Percentiles rank a stretch among this genome's conserved stretches.
Evolutionary conservation across 2,888 invertebrate genomes (phyloP).

Genomic region (Gortyna flavago): DNA sequence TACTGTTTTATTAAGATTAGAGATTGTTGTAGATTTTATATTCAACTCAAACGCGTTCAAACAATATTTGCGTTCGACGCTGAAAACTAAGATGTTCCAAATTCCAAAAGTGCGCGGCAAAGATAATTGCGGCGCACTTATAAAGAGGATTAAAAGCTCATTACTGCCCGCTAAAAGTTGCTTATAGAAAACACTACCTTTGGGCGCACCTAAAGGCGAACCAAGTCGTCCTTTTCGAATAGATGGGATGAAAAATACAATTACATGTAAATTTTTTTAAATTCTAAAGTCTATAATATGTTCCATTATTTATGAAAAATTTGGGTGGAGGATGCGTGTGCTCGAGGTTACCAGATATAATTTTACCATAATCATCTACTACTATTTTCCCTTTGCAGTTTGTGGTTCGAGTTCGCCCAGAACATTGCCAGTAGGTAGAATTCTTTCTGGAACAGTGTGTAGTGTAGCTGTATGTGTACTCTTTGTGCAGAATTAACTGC

Average conservation of each 20-base stretch:
- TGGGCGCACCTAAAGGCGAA: too few species aligned
- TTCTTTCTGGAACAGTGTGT: neutral
- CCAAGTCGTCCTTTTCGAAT: too few species aligned
- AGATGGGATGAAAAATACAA: neutral
- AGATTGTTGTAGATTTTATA: too few species aligned
- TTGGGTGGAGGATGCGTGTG: neutral
- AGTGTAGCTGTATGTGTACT: neutral
- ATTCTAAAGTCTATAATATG: neutral
- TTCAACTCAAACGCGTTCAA: too few species aligned
- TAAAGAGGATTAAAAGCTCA: too few species aligned
- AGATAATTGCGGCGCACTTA: too few species aligned
- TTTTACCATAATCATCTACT: neutral
- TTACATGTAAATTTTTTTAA: neutral
- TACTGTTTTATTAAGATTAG: too few species aligned
- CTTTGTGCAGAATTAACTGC: conserved; percentile 12
- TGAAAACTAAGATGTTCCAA: too few species aligned
- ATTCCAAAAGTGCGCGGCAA: too few species aligned
- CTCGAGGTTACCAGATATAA: neutral
- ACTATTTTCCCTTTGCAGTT: neutral
- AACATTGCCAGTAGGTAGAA: conserved; percentile 3
- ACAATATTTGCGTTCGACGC: too few species aligned
- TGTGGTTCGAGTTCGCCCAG: neutral
- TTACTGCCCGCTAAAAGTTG: too few species aligned
- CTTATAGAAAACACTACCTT: too few species aligned
- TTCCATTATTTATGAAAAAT: neutral